These are phyloP conservation scores for Sphaeridia pumilis DNA, from an alignment of 2,888 invertebrate genomes.

Conservation along the genomic window DNA sequence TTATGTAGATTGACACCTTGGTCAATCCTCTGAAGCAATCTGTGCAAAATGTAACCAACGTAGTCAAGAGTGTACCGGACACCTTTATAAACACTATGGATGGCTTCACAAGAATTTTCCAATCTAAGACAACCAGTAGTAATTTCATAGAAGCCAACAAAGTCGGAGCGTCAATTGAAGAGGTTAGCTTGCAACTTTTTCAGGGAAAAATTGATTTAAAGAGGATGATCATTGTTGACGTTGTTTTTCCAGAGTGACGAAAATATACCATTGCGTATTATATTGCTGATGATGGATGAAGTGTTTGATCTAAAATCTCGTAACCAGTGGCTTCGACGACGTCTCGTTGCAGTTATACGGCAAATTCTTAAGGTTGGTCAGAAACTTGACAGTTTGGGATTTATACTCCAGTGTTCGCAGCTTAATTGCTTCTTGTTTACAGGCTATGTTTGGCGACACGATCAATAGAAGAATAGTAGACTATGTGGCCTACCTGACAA, in stretches of 20 bases:
- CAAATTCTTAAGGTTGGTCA: slow-evolving; percentile 53
- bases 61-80: slow-evolving; percentile 75
- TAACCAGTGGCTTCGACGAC: slow-evolving; percentile 67
- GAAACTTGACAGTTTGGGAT: slow-evolving; percentile 44
- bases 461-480: slow-evolving; percentile 79
- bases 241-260: slow-evolving; percentile 45
- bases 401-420: too few species aligned
- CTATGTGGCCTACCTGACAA: slow-evolving; percentile 71
- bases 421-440: neutral
- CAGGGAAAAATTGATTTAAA: neutral
- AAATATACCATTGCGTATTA: slow-evolving; percentile 68
- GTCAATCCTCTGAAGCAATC: slow-evolving; percentile 72
- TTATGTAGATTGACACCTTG: slow-evolving; percentile 52
- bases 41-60: slow-evolving; percentile 58
- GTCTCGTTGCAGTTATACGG: slow-evolving; percentile 60
- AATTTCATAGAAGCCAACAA: slow-evolving; percentile 42
- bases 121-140: slow-evolving; percentile 44
- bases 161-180: slow-evolving; percentile 47
- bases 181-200: slow-evolving; percentile 42
- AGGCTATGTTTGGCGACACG: slow-evolving; percentile 65
- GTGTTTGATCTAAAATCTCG: slow-evolving; percentile 69
- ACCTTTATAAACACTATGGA: slow-evolving; percentile 72
- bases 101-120: slow-evolving; percentile 65
- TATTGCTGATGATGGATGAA: slow-evolving; percentile 68
- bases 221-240: too few species aligned